Evolutionary conservation across 1,140 invertebrate genomes (phyloP).

Genomic region (Lepidostoma basale): DNA sequence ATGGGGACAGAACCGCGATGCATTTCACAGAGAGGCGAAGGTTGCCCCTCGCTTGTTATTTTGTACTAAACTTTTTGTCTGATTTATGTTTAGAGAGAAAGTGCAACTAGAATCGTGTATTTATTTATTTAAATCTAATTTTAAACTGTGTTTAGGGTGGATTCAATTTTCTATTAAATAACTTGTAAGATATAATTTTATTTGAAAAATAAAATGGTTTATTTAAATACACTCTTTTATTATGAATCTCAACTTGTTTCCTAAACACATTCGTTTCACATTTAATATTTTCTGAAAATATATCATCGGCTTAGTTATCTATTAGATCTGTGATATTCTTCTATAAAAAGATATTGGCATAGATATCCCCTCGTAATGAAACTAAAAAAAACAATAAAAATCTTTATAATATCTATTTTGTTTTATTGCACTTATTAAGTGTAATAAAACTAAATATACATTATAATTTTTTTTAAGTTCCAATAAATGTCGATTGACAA

Average conservation of each 20-base stretch:
- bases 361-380: no score
- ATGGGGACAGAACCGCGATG: background rate
- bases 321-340: no score
- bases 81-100: constrained; percentile 4
- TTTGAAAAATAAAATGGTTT: constrained; percentile 40
- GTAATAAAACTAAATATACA: no score
- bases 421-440: no score
- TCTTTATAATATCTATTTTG: no score
- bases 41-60: constrained; percentile 23
- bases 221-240: constrained; percentile 20
- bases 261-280: background rate
- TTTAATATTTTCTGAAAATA: no score
- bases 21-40: constrained; percentile 19
- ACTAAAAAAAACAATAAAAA: no score
- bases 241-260: background rate
- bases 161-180: constrained; percentile 38
- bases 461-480: no score
- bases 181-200: constrained; percentile 39
- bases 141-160: constrained; percentile 31
- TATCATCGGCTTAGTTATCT: no score
- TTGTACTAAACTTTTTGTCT: constrained; percentile 25
- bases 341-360: no score
- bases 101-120: constrained; percentile 9
- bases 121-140: constrained; percentile 31
- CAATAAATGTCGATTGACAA: no score